These are phyloP conservation scores for Bolborhynchus lineola DNA, from an alignment of 2,113 vertebrate genomes.

Conservation along the genomic window DNA sequence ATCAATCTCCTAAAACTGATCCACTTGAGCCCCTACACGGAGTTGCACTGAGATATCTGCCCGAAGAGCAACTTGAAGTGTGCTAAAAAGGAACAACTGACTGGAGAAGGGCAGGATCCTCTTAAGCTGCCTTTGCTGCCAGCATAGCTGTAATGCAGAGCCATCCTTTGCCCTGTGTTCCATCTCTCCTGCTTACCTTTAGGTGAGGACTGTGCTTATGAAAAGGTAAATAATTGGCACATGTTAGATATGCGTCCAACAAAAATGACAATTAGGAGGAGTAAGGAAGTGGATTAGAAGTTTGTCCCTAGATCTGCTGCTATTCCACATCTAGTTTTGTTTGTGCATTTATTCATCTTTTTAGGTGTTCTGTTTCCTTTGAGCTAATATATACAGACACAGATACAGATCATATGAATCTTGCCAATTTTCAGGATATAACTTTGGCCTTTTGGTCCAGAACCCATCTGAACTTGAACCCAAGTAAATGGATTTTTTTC, in stretches of 20 bases:
- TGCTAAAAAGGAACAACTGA: neutral
- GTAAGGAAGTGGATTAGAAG: neutral
- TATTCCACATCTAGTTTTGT: neutral
- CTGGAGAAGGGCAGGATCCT: neutral
- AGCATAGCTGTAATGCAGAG: neutral
- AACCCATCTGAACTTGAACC: neutral
- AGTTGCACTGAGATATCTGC: neutral
- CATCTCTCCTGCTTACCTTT: constrained; percentile 19
- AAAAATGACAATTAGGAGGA: neutral
- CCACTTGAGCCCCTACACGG: neutral
- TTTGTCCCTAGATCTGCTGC: neutral
- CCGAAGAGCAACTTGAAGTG: neutral
- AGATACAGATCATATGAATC: neutral
- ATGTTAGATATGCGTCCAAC: neutral
- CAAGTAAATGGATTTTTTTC: neutral
- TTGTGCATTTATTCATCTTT: neutral
- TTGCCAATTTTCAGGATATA: constrained; percentile 3
- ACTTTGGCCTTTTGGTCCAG: neutral
- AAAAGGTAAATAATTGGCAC: constrained; percentile 4
- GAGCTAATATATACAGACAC: neutral
- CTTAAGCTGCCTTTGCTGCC: neutral
- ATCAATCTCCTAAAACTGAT: neutral
- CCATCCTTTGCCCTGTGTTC: neutral
- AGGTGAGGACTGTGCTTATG: neutral
- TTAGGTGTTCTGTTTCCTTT: neutral